Conservation (phyloP, 2,797 vertebrate genomes). For the Triplophysa bombifrons region DNA sequence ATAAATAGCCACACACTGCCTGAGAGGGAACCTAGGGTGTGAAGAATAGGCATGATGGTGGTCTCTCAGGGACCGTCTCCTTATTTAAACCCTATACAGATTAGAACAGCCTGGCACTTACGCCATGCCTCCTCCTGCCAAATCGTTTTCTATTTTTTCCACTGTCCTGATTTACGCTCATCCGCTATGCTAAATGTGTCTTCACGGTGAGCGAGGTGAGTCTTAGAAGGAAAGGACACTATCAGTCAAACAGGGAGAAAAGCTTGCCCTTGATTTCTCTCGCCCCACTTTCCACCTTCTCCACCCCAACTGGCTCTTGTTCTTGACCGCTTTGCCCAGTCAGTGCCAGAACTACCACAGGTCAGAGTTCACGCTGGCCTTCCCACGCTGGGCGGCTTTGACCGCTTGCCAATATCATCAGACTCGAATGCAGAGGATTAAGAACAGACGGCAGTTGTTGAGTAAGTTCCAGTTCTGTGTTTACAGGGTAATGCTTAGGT, state of each 20-base stretch:
- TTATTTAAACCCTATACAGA: neutral
- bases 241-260: conserved; percentile 60
- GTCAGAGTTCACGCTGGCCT: conserved; percentile 71
- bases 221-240: conserved; percentile 9
- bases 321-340: conserved; percentile 58
- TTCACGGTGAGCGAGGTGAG: conserved; percentile 32
- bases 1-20: neutral
- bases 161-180: conserved; percentile 47
- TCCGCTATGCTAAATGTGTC: conserved; percentile 46
- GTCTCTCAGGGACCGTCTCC: neutral
- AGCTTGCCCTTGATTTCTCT: conserved; percentile 57
- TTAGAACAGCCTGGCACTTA: conserved; percentile 24
- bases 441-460: conserved; percentile 67
- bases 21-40: conserved; percentile 15
- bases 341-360: conserved; percentile 63
- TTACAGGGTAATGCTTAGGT: conserved; percentile 35
- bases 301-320: conserved; percentile 57
- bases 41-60: conserved; percentile 42
- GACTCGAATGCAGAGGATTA: conserved; percentile 69
- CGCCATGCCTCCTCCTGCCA: conserved; percentile 39
- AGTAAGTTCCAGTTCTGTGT: conserved; percentile 57
- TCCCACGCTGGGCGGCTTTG: conserved; percentile 74
- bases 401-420: conserved; percentile 75
- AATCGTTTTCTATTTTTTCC: conserved; percentile 42
- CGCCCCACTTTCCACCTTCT: conserved; percentile 47